These are phyloP conservation scores for Tetraodon nigroviridis DNA, from an alignment of 2,113 vertebrate species.

Conservation along the genomic window DNA sequence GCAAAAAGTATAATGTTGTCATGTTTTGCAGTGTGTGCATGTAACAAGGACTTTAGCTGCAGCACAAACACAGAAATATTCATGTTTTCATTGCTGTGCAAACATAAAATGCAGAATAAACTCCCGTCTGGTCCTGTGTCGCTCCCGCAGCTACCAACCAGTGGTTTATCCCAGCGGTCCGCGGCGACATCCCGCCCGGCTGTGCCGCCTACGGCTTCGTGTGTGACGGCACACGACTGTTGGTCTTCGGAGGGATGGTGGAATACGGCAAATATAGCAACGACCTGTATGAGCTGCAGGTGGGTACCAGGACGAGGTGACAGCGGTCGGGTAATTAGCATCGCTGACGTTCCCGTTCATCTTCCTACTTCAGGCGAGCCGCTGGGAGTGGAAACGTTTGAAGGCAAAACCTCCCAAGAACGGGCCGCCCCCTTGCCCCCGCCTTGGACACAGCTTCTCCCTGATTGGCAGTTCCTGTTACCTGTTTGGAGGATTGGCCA, in stretches of 20 bases:
- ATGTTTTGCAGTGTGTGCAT: no score
- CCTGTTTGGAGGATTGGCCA: conserved; percentile 85
- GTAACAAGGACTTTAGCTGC: no score
- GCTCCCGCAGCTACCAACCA: conserved; percentile 79
- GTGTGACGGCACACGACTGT: conserved; percentile 82
- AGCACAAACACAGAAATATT: no score
- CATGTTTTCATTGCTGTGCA: no score
- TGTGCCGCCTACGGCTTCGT: conserved; percentile 86
- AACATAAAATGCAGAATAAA: no score
- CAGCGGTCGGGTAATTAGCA: background rate
- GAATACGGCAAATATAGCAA: conserved; percentile 88
- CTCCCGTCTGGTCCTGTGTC: no score
- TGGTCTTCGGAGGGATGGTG: conserved; percentile 87
- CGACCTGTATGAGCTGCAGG: conserved; percentile 85
- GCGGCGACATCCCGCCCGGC: conserved; percentile 82
- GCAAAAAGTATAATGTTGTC: no score
- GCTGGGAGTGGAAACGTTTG: conserved; percentile 88
- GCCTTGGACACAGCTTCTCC: conserved; percentile 87
- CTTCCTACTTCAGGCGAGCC: conserved; percentile 74
- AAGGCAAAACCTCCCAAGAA: conserved; percentile 86
- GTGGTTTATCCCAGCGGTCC: conserved; percentile 85
- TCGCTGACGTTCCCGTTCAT: background rate
- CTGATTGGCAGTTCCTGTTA: conserved; percentile 85
- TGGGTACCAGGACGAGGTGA: conserved; percentile 21
- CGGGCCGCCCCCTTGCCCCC: conserved; percentile 80